Base-by-base conservation (phyloP, 2,113 vertebrate species). In the Hippocampus mohnikei region DNA sequence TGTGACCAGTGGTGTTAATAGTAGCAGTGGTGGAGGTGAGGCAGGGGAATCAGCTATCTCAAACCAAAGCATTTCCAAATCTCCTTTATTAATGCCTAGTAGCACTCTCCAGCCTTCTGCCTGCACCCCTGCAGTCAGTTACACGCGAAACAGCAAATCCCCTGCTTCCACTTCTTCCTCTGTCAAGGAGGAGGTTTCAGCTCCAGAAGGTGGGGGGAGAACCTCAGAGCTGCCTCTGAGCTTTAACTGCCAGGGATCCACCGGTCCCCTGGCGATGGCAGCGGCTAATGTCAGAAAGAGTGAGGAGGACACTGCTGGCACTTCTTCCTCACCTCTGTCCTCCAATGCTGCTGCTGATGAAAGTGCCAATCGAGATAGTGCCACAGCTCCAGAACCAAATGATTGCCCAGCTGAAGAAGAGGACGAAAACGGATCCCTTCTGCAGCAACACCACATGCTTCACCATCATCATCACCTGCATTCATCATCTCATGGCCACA, bases 31-130 rank as follows among this genome's bases (percentile, higher is more conserved):
- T 70, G 79, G 90, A 84, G 88, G 89, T 92, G 93, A 93, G 90
- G 94, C 91, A 89, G 95, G 95, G 92, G 95, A 96, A 94, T 92
- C 94, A 93, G 94, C 95, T 96, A 94, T 98, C 94, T 97, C 97
- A 97, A 99, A 98, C 97, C 97, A 99, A 99, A 98, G 97, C 95
- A 96, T 98, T 96, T 98, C 95, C 95, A 97, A 96, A 95, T 96
- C 96, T 97, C 94, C 96, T 95, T 98, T 98, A 94, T 91, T 92
- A 95, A 98, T 98, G 95, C 96, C 97, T 98, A 95, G 93, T 98
- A 95, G 93, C 87, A 91, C 95, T 95, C 93, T 96, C 91, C 96
- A 97, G 94, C 94, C 94, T 87, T 90, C 95, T 95, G 93, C 94
- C 0, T 93, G 94, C 94, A 88, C 94, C 80, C 86, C 91, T 87